phyloP scores from a whole-genome alignment of 2,888 invertebrate species.

The Eubasilissa splendida region DNA sequence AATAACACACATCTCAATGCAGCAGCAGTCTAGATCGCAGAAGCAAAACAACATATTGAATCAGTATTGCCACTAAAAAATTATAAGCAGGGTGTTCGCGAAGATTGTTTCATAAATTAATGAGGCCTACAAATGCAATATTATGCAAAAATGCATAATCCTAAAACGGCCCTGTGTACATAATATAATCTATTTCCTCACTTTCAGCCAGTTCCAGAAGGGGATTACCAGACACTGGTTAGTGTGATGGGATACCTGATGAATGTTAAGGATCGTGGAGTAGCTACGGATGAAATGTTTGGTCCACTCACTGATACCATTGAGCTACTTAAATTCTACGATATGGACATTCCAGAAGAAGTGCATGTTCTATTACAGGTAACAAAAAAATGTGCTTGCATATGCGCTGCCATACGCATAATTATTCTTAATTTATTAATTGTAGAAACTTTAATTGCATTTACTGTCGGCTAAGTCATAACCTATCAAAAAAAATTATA shows the following conservation, averaged over 20 bases:
- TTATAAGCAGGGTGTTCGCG: too few species aligned
- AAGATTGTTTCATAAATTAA: too few species aligned
- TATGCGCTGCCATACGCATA: too few species aligned
- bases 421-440: too few species aligned
- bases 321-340: constrained; percentile 92
- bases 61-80: too few species aligned
- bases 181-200: constrained; percentile 31
- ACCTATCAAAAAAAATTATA: too few species aligned
- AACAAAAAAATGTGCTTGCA: constrained; percentile 37
- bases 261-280: constrained; percentile 92
- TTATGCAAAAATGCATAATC: not conserved
- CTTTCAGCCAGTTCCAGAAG: constrained; percentile 84
- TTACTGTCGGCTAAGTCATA: too few species aligned
- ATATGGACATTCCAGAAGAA: constrained; percentile 97
- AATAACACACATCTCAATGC: too few species aligned
- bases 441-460: too few species aligned
- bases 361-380: constrained; percentile 91
- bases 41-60: too few species aligned
- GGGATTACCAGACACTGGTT: constrained; percentile 91
- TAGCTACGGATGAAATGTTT: constrained; percentile 95
- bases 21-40: too few species aligned
- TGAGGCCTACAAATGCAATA: not conserved
- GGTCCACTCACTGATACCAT: constrained; percentile 94
- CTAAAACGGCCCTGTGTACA: not conserved
- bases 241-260: constrained; percentile 94